A percentile compares a stretch with the other conserved stretches of the same genome.
Evolutionary conservation across 2,113 vertebrate species (phyloP).

Genomic region (Anoura caudifer): DNA sequence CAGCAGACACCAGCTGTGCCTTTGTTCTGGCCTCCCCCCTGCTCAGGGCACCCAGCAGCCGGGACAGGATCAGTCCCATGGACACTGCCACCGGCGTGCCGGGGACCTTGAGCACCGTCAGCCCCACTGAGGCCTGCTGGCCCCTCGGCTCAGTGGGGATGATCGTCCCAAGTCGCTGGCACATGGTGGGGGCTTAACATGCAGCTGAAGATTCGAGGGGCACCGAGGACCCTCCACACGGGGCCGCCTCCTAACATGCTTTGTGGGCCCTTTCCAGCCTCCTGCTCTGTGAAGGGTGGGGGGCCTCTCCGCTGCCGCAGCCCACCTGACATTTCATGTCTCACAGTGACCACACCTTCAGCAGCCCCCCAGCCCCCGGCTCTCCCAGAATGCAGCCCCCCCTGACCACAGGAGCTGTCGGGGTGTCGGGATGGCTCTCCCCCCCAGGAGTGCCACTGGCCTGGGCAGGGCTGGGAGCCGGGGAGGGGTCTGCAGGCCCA

Average conservation of each 20-base stretch:
- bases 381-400: neutral
- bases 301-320: too few relatives aligned
- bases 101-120: rapidly evolving
- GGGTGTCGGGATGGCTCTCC: neutral
- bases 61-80: rapidly evolving
- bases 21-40: neutral
- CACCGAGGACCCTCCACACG: rapidly evolving
- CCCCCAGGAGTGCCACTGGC: rapidly evolving
- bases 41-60: neutral
- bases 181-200: neutral
- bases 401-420: neutral
- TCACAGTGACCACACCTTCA: rapidly evolving
- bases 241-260: too few relatives aligned
- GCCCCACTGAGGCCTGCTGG: too few relatives aligned
- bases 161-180: neutral
- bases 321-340: rapidly evolving
- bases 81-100: neutral
- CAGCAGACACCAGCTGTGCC: neutral
- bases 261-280: neutral
- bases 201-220: neutral
- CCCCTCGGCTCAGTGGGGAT: too few relatives aligned
- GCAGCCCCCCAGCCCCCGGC: rapidly evolving
- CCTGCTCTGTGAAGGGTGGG: neutral
- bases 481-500: neutral
- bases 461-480: neutral